These are phyloP conservation scores for Callipepla californica DNA, from an alignment of 2,113 vertebrate species.

Conservation along the genomic window DNA sequence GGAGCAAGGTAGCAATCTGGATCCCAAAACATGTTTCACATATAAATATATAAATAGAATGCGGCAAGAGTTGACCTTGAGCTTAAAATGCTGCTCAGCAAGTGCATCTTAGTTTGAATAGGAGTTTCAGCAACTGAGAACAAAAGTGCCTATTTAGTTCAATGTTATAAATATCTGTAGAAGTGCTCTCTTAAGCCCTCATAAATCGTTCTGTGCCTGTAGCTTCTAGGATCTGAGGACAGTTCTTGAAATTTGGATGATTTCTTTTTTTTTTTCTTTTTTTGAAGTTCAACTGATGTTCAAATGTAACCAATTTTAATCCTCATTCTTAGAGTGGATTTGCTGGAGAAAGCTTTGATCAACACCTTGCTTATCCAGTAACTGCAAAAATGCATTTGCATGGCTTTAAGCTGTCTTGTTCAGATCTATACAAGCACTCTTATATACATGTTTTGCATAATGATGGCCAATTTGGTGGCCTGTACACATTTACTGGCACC, in stretches of 20 bases:
- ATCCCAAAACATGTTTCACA: slow-evolving; percentile 22
- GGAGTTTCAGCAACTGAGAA: not conserved
- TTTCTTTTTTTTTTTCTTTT: not conserved
- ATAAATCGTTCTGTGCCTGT: not conserved
- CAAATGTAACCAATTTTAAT: not conserved
- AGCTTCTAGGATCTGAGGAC: not conserved
- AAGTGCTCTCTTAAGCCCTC: not conserved
- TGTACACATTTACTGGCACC: not conserved
- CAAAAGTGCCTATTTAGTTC: slow-evolving; percentile 17
- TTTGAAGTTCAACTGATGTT: not conserved
- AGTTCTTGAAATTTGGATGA: not conserved
- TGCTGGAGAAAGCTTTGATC: slow-evolving; percentile 33
- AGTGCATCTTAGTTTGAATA: slow-evolving; percentile 17
- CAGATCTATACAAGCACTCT: not conserved
- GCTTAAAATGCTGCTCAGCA: slow-evolving; percentile 1
- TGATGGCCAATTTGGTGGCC: not conserved
- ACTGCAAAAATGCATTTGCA: not conserved
- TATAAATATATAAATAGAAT: slow-evolving; percentile 20
- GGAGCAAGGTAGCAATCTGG: slow-evolving; percentile 30
- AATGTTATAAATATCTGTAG: not conserved
- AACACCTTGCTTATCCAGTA: not conserved
- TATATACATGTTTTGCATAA: accelerated
- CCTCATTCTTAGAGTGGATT: not conserved
- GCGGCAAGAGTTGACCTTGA: slow-evolving; percentile 31
- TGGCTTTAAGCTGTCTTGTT: not conserved